A percentile compares a stretch with the other conserved stretches of the same genome.
Conservation (phyloP, 2,113 vertebrate species). For the Tylochromis polylepis region DNA sequence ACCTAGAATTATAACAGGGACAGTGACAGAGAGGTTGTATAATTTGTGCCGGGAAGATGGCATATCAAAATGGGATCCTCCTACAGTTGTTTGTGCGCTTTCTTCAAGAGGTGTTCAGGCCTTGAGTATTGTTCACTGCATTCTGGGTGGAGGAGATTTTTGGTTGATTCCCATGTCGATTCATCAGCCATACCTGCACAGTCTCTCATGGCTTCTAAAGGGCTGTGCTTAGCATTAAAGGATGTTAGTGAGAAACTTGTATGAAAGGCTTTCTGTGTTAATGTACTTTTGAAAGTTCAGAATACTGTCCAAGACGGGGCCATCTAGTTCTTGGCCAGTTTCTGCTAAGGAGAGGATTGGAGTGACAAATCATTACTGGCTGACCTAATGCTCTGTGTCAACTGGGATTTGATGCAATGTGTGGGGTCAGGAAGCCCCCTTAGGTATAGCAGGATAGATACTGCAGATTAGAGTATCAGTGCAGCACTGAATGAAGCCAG, state of each 20-base stretch:
- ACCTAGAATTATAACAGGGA: constrained; percentile 22
- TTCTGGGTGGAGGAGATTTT: constrained; percentile 16
- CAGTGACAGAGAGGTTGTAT: constrained; percentile 39
- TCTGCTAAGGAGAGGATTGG: neutral
- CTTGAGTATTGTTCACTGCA: neutral
- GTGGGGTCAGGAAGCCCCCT: neutral
- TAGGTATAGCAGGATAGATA: neutral
- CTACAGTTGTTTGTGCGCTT: constrained; percentile 5
- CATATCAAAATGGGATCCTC: constrained; percentile 28
- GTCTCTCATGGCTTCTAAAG: constrained; percentile 1
- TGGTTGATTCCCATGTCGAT: neutral
- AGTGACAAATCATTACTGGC: neutral
- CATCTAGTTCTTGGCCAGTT: neutral
- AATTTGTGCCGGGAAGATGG: constrained; percentile 26
- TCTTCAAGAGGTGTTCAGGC: neutral
- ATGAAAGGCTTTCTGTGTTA: neutral
- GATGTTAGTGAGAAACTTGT: neutral
- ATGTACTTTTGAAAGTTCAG: neutral
- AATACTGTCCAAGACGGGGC: neutral
- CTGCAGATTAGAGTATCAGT: neutral
- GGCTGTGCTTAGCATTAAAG: constrained; percentile 2
- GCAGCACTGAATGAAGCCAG: neutral
- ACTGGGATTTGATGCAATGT: neutral
- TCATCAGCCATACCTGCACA: constrained; percentile 28
- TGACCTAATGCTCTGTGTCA: neutral